These are phyloP conservation scores for Daubentonia madagascariensis DNA, from an alignment of 2,113 vertebrate genomes.

Conservation along the genomic window DNA sequence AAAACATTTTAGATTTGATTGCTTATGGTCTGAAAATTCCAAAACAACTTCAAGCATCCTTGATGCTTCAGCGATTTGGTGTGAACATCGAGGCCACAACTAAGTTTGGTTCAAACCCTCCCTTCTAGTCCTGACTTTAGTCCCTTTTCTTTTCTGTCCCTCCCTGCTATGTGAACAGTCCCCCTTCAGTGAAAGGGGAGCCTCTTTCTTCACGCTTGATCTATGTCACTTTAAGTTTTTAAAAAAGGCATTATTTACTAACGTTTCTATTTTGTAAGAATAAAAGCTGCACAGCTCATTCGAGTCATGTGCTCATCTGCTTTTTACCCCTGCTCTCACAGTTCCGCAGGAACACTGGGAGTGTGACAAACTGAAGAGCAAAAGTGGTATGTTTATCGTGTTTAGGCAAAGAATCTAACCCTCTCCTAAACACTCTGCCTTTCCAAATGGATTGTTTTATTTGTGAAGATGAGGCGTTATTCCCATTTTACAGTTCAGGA, in stretches of 20 bases:
- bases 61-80: fast-evolving
- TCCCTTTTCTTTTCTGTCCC: neutral
- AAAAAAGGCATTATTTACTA: neutral
- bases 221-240: neutral
- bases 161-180: neutral
- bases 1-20: neutral
- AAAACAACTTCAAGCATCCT: neutral
- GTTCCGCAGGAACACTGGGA: neutral
- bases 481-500: neutral
- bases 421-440: neutral
- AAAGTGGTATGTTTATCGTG: neutral
- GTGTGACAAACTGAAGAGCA: too few species aligned
- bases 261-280: neutral
- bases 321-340: too few species aligned
- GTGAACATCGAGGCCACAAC: neutral
- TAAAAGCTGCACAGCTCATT: neutral
- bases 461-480: neutral
- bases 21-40: neutral
- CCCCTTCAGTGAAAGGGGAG: neutral
- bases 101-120: neutral
- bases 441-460: neutral
- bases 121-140: neutral
- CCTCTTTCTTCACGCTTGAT: neutral
- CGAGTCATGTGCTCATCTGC: neutral
- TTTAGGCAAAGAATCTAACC: neutral